These are phyloP conservation scores for Archilochus colubris DNA, from an alignment of 2,113 vertebrate genomes.

Conservation along the genomic window DNA sequence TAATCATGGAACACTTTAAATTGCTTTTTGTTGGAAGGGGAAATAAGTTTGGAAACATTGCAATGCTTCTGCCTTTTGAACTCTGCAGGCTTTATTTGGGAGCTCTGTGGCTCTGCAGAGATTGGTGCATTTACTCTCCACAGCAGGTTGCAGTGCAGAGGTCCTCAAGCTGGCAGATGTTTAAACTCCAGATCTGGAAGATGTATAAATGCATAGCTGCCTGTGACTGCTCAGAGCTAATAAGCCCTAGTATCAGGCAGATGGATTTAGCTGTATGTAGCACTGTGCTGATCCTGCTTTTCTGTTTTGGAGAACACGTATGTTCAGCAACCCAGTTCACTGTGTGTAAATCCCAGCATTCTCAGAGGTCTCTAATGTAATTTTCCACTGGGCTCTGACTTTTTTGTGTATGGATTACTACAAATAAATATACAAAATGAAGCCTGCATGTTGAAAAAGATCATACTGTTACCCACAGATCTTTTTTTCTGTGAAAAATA, in stretches of 20 bases:
- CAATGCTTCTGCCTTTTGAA: not conserved
- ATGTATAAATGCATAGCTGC: not conserved
- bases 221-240: not conserved
- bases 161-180: not conserved
- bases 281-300: not conserved
- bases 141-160: not conserved
- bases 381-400: not conserved
- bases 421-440: not conserved
- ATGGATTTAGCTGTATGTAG: not conserved
- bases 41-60: not conserved
- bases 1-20: not conserved
- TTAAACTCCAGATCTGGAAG: not conserved
- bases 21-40: not conserved
- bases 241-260: not conserved
- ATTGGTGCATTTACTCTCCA: not conserved
- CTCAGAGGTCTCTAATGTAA: not conserved
- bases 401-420: not conserved
- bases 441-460: not conserved
- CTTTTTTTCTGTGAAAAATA: not conserved
- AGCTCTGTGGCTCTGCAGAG: not conserved
- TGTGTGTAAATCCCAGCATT: not conserved
- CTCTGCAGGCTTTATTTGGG: not conserved
- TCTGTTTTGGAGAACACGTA: not conserved
- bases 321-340: not conserved
- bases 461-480: not conserved